Evolutionary conservation across 1,140 invertebrate genomes (phyloP), one percentile per base, ranked within the genome.

Genomic region (Caligus rogercresseyi): DNA sequence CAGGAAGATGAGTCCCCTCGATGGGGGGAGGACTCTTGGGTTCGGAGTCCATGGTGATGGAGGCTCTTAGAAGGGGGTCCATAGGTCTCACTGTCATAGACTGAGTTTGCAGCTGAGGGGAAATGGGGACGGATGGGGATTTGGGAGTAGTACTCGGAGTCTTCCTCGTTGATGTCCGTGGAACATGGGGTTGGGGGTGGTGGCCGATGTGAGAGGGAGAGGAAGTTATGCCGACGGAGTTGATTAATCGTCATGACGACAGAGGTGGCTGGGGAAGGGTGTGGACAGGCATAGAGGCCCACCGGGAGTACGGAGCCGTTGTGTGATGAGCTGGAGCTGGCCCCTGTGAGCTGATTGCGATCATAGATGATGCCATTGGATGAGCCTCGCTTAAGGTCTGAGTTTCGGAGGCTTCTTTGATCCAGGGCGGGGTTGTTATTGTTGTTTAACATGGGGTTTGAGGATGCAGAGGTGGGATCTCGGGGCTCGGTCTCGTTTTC

Each of bases 161-260:
- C 86, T 68, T 92, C 89, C 69, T 91, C 87, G 71, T 86, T 90
- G 13, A 92, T 85, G 71, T 94, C 90, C 1, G 91, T 94, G 67
- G 87, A 89, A 71, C 89, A 93, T 0, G 91, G 90, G 4, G 90
- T 94, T 2, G 89, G 89, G 1, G 89, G 89, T 16, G 90, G 90
- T 1, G 87, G 87, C 67, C 85, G 81, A 75, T 89, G 86, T 20
- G n/a, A 54, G 16, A 52, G 16, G 16, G 31, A 62, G 23, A 54
- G 60, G 23, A 16, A 24, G 11, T 62, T 20, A 53, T 13, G 24
- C 1, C 19, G 3, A 4, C 14, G n/a, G 13, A 63, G 1, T 20
- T 1, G 14, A 21, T 51, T 62, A n/a, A n/a, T n/a, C 19, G 23
- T n/a, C 52, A 52, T 53, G 14, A 25, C 1, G 19, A 63, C 23